Evolutionary conservation across 2,113 vertebrate genomes (phyloP).

Genomic region (Chloroceryle aenea): DNA sequence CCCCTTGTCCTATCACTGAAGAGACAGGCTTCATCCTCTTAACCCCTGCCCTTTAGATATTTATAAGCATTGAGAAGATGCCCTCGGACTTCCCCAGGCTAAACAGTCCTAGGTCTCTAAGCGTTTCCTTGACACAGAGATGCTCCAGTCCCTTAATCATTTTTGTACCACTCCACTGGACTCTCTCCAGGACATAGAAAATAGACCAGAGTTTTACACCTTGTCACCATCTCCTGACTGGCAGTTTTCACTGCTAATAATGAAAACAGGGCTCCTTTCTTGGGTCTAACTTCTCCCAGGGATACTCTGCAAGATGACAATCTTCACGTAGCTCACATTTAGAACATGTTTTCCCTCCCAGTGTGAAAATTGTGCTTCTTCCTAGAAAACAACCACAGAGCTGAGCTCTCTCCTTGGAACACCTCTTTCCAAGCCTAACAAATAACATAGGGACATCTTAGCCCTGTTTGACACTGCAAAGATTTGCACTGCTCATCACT

Average conservation of each 20-base stretch:
- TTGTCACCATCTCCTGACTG: constrained; percentile 19
- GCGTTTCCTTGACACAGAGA: too few species aligned
- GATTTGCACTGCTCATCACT: neutral
- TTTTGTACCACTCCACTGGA: too few species aligned
- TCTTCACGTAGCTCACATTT: neutral
- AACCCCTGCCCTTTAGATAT: too few species aligned
- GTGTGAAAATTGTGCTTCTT: neutral
- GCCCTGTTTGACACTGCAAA: neutral
- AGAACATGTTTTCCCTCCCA: neutral
- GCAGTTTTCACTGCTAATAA: neutral
- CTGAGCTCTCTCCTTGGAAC: neutral
- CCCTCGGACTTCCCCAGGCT: too few species aligned
- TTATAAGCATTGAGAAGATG: too few species aligned
- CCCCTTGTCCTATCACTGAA: too few species aligned
- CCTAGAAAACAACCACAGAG: neutral
- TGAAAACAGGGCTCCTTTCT: constrained; percentile 22
- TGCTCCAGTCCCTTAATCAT: too few species aligned
- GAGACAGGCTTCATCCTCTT: too few species aligned
- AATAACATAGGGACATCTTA: neutral
- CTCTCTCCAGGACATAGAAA: neutral
- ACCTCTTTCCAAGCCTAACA: neutral
- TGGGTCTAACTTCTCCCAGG: neutral
- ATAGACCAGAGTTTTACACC: constrained; percentile 13
- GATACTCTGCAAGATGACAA: neutral
- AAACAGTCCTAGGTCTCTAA: too few species aligned